Evolutionary conservation across 2,797 vertebrate species (phyloP).

Genomic region (Columba guinea): DNA sequence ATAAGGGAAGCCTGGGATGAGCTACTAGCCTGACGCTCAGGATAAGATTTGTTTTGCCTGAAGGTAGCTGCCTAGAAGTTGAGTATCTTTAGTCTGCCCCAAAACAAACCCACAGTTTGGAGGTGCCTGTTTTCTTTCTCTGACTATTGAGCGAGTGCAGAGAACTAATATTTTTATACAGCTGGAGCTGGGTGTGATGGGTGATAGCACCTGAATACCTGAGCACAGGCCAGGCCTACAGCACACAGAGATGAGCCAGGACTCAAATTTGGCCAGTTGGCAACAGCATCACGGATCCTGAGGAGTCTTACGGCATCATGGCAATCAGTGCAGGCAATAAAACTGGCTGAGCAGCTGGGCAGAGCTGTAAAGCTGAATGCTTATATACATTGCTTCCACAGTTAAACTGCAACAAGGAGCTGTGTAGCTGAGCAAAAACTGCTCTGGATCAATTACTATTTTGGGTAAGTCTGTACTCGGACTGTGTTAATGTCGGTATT

Average conservation of each 20-base stretch:
- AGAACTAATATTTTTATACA: neutral
- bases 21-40: neutral
- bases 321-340: neutral
- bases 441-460: neutral
- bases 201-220: neutral
- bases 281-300: neutral
- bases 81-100: neutral
- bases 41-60: constrained; percentile 7
- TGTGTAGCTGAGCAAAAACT: neutral
- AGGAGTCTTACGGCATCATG: neutral
- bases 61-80: neutral
- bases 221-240: neutral
- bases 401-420: neutral
- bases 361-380: neutral
- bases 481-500: neutral
- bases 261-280: neutral
- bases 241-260: neutral
- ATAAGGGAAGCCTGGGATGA: neutral
- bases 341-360: neutral
- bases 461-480: neutral
- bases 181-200: neutral
- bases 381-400: neutral
- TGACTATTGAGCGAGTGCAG: neutral
- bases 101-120: neutral
- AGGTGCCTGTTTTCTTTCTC: neutral